Percentiles rank a stretch among this genome's conserved stretches.
These are phyloP conservation scores for Schizopygopsis malacanthus DNA, from an alignment of 2,797 vertebrate genomes.

Conservation along the genomic window DNA sequence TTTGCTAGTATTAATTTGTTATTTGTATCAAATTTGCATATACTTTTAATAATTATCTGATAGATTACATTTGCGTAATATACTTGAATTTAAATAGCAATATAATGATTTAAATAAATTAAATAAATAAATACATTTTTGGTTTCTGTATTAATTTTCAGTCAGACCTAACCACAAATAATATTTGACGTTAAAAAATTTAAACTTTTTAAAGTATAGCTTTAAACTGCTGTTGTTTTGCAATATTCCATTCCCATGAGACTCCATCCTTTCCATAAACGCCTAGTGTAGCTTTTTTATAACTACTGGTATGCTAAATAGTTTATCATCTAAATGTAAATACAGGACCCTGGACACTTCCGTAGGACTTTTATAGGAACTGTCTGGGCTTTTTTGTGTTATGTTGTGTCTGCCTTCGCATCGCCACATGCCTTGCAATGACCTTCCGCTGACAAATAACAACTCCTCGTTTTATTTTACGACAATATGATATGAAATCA, in stretches of 20 bases:
- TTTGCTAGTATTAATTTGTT: neutral
- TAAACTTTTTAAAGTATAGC: too few relatives aligned
- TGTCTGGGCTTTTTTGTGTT: neutral
- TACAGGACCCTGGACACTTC: conserved; percentile 2
- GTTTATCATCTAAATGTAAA: neutral
- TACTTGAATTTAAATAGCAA: neutral
- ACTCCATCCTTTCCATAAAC: neutral
- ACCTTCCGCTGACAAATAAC: conserved; percentile 19
- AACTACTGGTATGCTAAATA: neutral
- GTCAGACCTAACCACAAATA: neutral
- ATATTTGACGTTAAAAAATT: neutral
- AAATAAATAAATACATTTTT: neutral
- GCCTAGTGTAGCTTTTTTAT: neutral
- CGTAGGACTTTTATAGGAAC: conserved; percentile 36
- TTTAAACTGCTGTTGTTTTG: neutral
- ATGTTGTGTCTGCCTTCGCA: conserved; percentile 18
- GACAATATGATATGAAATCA: neutral
- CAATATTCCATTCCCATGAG: neutral
- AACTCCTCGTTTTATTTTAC: neutral
- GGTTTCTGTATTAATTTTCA: neutral
- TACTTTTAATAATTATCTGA: neutral
- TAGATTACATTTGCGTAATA: neutral
- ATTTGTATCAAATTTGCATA: neutral
- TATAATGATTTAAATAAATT: neutral
- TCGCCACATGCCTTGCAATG: neutral